Evolutionary conservation across 2,888 invertebrate genomes (phyloP), one percentile per base, ranked within the genome.

Genomic region (Scaptomyza polygonia): DNA sequence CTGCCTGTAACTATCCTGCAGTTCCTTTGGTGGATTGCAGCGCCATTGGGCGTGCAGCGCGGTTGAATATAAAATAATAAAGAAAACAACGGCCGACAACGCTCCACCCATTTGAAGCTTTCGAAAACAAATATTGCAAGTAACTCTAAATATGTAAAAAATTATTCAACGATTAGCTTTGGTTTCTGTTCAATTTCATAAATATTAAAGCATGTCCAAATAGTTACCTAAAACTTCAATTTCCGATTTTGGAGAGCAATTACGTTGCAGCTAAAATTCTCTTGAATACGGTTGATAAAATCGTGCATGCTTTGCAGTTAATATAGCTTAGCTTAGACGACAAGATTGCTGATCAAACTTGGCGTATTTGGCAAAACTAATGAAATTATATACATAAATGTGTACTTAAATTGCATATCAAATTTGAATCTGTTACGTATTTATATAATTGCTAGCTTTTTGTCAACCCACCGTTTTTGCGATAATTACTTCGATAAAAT

Each of bases 101-200:
- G 12, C 5, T 29, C 14, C 12, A 48, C 11, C 14, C 72, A 67
- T 58, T 18, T 67, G 21, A 7, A 32, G 9, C 11, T n/a, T 18
- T 27, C n/a, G 12, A 49, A 1, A 8, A 7, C 1, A n/a, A 12
- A 2, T 52, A 5, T 8, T 21, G 1, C 7, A n/a, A 12, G 39
- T 16, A 12, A 40, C 12, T 9, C 6, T n/a, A 14, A 34, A 7
- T 9, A 18, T 25, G 9, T 29, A 1, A 4, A 3, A 27, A 4
- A 9, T 30, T 8, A 47, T 0, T 4, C 21, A 21, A 4, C 21
- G 21, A 21, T 55, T 61, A 12, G 27, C 1, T 25, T 49, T 25
- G 30, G 8, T 16, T 12, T 42, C 12, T 27, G 45, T 32, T 43
- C 5, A 18, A 39, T 27, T 44, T 7, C n/a, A 21, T 21, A 4